Percentiles rank a stretch among this genome's conserved stretches.
These are phyloP conservation scores for Fringilla coelebs DNA, from an alignment of 2,797 vertebrate species.

Conservation along the genomic window DNA sequence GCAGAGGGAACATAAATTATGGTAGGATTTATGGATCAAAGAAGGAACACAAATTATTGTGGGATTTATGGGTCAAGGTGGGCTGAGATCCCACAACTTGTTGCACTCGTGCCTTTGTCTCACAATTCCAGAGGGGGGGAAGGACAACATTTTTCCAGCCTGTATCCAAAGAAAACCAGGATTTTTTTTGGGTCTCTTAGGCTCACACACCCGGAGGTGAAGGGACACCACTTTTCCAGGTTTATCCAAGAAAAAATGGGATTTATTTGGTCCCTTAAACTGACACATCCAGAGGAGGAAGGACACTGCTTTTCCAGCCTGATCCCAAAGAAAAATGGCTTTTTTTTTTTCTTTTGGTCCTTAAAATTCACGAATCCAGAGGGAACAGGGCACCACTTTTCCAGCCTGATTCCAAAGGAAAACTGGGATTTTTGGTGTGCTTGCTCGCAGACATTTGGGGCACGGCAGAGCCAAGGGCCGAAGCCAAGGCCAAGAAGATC, in stretches of 20 bases:
- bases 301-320: not conserved
- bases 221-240: fast-evolving
- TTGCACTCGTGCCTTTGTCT: not conserved
- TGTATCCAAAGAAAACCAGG: not conserved
- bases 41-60: not conserved
- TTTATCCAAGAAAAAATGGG: not conserved
- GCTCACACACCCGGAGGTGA: not conserved
- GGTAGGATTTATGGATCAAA: not conserved
- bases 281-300: too few species aligned
- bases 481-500: not conserved
- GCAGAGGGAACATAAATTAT: not conserved
- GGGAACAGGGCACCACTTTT: fast-evolving
- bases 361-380: fast-evolving
- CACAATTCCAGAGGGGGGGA: not conserved
- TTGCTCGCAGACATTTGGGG: not conserved
- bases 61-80: not conserved
- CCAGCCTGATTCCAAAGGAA: not conserved
- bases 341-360: not conserved
- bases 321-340: not conserved
- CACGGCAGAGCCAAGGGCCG: constrained; percentile 65
- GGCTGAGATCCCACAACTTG: constrained; percentile 50
- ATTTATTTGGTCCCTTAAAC: too few species aligned
- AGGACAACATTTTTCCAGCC: not conserved
- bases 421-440: not conserved
- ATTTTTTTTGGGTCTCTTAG: not conserved